phyloP scores from a whole-genome alignment of 1,140 invertebrate genomes.

The Phortica variegata region DNA sequence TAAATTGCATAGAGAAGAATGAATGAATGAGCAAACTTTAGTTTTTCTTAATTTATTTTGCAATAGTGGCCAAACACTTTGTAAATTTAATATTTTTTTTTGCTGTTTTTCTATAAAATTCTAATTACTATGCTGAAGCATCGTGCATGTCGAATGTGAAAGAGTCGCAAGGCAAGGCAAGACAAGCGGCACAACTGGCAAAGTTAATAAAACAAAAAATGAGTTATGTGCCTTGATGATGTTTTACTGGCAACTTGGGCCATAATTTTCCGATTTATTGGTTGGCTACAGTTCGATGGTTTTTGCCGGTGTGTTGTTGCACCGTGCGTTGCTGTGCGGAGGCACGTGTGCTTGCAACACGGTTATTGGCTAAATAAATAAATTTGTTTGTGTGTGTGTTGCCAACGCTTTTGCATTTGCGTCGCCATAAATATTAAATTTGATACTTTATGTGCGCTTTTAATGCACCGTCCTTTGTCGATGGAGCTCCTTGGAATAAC shows the following conservation, averaged over 20 bases:
- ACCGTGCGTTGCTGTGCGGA: no score
- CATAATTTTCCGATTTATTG: slow-evolving; percentile 40
- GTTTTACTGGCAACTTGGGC: no score
- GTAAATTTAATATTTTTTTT: no score
- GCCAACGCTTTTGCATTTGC: slow-evolving; percentile 24
- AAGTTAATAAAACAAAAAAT: slow-evolving; percentile 18
- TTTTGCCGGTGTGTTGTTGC: no score
- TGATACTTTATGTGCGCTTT: slow-evolving; percentile 42
- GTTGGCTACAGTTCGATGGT: slow-evolving; percentile 40
- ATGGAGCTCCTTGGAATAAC: slow-evolving; percentile 1
- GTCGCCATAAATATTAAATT: slow-evolving; percentile 53
- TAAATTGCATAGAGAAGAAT: not conserved
- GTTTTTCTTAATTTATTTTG: slow-evolving; percentile 55
- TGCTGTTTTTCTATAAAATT: no score
- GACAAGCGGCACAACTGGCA: no score
- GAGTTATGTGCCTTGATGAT: slow-evolving; percentile 3
- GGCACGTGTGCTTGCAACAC: no score
- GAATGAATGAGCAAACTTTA: slow-evolving; percentile 30
- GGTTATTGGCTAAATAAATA: no score
- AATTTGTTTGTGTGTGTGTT: not conserved
- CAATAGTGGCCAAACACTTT: no score
- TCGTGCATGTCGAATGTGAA: no score
- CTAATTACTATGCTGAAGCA: no score
- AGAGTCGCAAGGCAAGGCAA: no score
- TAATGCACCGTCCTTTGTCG: slow-evolving; percentile 7